Evolutionary conservation across 2,888 invertebrate genomes (phyloP).

Genomic region (Philaethria dido): DNA sequence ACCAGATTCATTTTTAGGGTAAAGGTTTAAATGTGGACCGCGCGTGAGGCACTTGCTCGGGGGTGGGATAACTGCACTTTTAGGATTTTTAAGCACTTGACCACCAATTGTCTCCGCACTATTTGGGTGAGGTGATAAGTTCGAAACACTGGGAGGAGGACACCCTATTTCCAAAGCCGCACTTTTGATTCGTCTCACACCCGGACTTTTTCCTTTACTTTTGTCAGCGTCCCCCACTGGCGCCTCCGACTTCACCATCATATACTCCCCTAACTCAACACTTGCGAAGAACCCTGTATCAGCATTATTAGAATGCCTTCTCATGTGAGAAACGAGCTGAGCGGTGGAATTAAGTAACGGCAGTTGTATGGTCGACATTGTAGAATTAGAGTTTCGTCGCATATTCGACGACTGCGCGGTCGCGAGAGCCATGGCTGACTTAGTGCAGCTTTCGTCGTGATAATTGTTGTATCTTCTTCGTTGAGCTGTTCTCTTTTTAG

Average conservation of each 20-base stretch:
- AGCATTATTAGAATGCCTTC: slow-evolving; percentile 86
- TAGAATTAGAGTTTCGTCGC: slow-evolving; percentile 85
- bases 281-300: slow-evolving; percentile 84
- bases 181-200: slow-evolving; percentile 88
- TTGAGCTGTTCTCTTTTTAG: slow-evolving; percentile 71
- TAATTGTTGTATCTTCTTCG: slow-evolving; percentile 73
- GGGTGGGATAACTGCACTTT: slow-evolving; percentile 85
- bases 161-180: slow-evolving; percentile 89
- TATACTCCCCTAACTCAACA: slow-evolving; percentile 79
- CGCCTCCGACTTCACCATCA: slow-evolving; percentile 80
- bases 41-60: slow-evolving; percentile 88
- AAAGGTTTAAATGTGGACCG: slow-evolving; percentile 88
- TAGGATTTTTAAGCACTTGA: slow-evolving; percentile 87
- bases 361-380: slow-evolving; percentile 85
- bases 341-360: slow-evolving; percentile 79
- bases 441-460: slow-evolving; percentile 77
- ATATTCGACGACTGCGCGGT: slow-evolving; percentile 78
- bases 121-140: slow-evolving; percentile 91
- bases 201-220: slow-evolving; percentile 83
- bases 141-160: slow-evolving; percentile 87
- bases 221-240: slow-evolving; percentile 73
- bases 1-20: slow-evolving; percentile 86
- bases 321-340: slow-evolving; percentile 78
- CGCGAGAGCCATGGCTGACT: slow-evolving; percentile 77
- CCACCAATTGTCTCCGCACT: slow-evolving; percentile 91